Evolutionary conservation across 2,797 vertebrate genomes (phyloP), one percentile per base, ranked within the genome.

Genomic region (Erpetoichthys calabaricus): DNA sequence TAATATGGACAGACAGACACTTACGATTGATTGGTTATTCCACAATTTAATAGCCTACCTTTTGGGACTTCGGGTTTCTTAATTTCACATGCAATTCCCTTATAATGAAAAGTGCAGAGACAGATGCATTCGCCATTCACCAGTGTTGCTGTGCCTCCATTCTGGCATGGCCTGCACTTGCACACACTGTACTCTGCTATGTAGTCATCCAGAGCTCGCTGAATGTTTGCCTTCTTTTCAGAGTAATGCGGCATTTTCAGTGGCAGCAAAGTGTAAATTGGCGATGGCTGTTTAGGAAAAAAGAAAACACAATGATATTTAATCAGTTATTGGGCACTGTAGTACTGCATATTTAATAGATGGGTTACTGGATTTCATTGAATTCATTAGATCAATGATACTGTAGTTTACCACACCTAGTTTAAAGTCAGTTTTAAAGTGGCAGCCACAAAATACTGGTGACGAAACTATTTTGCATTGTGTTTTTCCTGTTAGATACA

Each of bases 141-240:
- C 47, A 91, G 75, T 6, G 84, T 25, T 2, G 78, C 65, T 0
- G 85, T 90, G 3, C 83, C 94, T 53, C 91, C 92, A 4, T 97
- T 94, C 3, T 79, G 77, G 61, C 91, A 97, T 0, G 87, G 87
- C n/a, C 73, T 65, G 58, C 91, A 97, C 74, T 94, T 97, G 65
- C 79, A 89, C 45, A 71, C 50, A 8, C 58, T 92, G 57, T 89
- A 91, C 69, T 97, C 91, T 0, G 75, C 71, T 9, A 88, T 45
- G 8, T 95, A 97, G 4, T 93, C 91, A 3, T 68, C 59, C 10
- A 78, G 68, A 47, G 87, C 90, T 67, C 41, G 75, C 70, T 80
- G 83, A 60, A 97, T 59, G 70, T 96, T 90, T 56, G 70, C 55
- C 60, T 78, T 83, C 75, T 82, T 88, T 57, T 43, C 3, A 46